These are phyloP conservation scores for Palythoa heliodiscus DNA, from an alignment of 92 coral and sea anemone genomes.

Conservation along the genomic window DNA sequence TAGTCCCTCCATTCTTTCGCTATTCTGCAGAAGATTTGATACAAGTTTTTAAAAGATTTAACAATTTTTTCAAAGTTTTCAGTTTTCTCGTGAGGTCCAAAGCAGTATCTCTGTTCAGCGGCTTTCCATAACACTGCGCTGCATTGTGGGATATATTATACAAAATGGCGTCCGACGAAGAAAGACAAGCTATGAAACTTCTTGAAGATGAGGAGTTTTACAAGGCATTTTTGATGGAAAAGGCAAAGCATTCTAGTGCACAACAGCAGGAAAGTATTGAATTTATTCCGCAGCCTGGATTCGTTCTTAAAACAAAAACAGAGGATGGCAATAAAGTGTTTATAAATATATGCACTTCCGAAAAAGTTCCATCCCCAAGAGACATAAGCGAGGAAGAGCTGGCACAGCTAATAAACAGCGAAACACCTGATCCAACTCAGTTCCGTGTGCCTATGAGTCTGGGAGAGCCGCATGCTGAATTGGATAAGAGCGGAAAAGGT, in stretches of 20 bases:
- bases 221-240: slow-evolving; percentile 65
- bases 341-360: slow-evolving; percentile 84
- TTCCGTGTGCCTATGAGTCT: slow-evolving; percentile 90
- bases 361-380: slow-evolving; percentile 81
- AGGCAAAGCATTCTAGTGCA: slow-evolving; percentile 47
- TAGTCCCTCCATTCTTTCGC: slow-evolving; percentile 11
- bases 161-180: slow-evolving; percentile 84
- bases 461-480: slow-evolving; percentile 95
- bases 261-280: slow-evolving; percentile 61
- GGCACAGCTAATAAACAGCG: slow-evolving; percentile 68
- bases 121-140: slow-evolving; percentile 2
- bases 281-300: slow-evolving; percentile 80
- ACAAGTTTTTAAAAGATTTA: neutral
- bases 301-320: slow-evolving; percentile 86
- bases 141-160: slow-evolving; percentile 59
- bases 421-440: slow-evolving; percentile 70
- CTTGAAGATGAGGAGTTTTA: slow-evolving; percentile 86
- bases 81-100: neutral
- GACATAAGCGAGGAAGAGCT: slow-evolving; percentile 82
- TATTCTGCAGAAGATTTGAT: neutral
- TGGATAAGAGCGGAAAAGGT: slow-evolving; percentile 95
- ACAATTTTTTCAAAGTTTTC: too few species aligned
- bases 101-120: neutral
- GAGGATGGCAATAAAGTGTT: slow-evolving; percentile 77
- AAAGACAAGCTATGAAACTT: slow-evolving; percentile 17